phyloP scores from a whole-genome alignment of 2,113 vertebrate species.

The Dromas ardeola region DNA sequence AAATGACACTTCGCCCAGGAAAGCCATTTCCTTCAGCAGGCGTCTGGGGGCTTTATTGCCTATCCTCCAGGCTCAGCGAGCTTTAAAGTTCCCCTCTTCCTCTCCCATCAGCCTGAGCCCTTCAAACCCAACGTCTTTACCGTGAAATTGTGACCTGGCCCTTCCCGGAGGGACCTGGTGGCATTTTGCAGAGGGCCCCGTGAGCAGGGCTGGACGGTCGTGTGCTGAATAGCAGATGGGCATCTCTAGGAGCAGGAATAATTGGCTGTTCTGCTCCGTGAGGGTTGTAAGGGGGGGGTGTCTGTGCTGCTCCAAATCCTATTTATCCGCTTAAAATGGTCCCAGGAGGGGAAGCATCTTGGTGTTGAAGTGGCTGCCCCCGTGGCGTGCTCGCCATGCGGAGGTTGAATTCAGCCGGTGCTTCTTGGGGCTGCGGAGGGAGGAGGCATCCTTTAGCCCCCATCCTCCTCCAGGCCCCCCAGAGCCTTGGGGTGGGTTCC shows the following conservation, averaged over 20 bases:
- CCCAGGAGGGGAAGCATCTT: conserved; percentile 8
- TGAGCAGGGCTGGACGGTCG: rapidly evolving
- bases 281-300: background rate
- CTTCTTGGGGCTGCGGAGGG: background rate
- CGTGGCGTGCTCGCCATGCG: rapidly evolving
- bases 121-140: background rate
- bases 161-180: background rate
- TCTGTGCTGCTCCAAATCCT: background rate
- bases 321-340: conserved; percentile 29
- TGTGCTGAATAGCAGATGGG: background rate
- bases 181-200: background rate
- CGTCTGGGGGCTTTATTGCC: background rate
- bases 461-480: background rate
- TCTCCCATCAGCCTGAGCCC: background rate
- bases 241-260: background rate
- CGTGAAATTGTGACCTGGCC: background rate
- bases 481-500: background rate
- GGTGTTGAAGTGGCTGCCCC: background rate
- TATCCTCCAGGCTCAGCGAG: background rate
- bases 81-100: background rate
- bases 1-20: background rate
- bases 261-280: background rate
- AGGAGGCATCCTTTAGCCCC: background rate
- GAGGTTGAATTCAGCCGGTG: background rate
- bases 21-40: background rate